Evolutionary conservation across 2,113 vertebrate species (phyloP).

Genomic region (Pampusana beccarii): DNA sequence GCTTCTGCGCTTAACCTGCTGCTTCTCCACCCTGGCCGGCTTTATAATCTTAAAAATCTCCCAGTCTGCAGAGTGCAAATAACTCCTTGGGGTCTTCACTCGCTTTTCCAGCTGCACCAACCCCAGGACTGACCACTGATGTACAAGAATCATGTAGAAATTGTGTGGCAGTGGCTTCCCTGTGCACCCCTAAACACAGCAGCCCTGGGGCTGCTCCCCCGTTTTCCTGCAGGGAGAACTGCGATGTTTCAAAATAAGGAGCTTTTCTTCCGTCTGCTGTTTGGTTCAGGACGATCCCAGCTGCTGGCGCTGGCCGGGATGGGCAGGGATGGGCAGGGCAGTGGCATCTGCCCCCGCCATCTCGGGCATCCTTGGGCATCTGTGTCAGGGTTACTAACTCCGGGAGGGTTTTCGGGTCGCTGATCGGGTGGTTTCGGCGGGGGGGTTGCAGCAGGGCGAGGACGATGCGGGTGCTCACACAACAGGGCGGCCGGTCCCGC

Average conservation of each 20-base stretch:
- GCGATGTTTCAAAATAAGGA: accelerated
- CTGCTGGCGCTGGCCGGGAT: neutral
- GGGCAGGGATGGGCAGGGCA: neutral
- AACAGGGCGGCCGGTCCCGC: neutral
- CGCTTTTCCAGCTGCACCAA: neutral
- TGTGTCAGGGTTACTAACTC: neutral
- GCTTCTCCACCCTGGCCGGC: neutral
- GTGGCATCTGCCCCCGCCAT: neutral
- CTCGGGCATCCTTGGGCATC: neutral
- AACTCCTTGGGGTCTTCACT: neutral
- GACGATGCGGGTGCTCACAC: neutral
- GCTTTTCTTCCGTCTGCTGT: neutral
- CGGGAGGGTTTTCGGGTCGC: neutral
- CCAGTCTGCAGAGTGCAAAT: neutral
- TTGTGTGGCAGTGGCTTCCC: accelerated
- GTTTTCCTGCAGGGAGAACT: neutral
- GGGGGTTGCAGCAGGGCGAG: neutral
- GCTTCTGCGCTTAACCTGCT: neutral
- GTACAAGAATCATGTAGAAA: neutral
- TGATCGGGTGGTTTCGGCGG: neutral
- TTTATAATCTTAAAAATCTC: neutral
- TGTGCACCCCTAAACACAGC: neutral
- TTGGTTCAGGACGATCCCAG: neutral
- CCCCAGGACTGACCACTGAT: accelerated
- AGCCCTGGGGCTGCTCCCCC: neutral